Evolutionary conservation across 23 tunicate species (phyloP).

Genomic region (Botrylloides violaceus): DNA sequence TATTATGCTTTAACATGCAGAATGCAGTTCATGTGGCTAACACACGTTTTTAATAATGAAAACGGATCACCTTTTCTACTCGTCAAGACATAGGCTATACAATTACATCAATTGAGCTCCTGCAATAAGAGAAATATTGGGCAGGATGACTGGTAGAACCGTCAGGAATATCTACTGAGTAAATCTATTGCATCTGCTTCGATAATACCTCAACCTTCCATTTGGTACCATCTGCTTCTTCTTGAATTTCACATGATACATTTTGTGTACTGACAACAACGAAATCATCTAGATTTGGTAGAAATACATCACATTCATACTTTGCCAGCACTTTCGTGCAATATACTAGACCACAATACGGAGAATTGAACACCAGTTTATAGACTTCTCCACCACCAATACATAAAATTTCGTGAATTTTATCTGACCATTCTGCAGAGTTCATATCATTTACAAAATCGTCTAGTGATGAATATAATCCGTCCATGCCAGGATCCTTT

Average conservation of each 20-base stretch:
- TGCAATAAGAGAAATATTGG: too few relatives aligned
- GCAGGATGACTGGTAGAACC: too few relatives aligned
- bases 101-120: too few relatives aligned
- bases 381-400: conserved; percentile 72
- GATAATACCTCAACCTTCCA: conserved; percentile 64
- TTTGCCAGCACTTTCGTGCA: conserved; percentile 56
- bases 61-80: too few relatives aligned
- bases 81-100: too few relatives aligned
- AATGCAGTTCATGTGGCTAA: too few relatives aligned
- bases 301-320: conserved; percentile 71
- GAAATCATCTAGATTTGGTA: conserved; percentile 39
- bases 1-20: too few relatives aligned
- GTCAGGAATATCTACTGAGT: too few relatives aligned
- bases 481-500: conserved; percentile 20
- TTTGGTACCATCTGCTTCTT: conserved; percentile 52
- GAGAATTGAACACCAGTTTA: conserved; percentile 42
- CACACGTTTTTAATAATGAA: too few relatives aligned
- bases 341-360: conserved; percentile 64
- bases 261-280: conserved; percentile 12
- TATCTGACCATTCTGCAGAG: conserved; percentile 52
- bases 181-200: too few relatives aligned
- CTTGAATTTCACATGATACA: conserved; percentile 29
- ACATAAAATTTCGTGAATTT: conserved; percentile 75
- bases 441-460: conserved; percentile 33
- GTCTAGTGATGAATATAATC: conserved; percentile 46